These are phyloP conservation scores for Sepiola atlantica DNA, from an alignment of 2,888 invertebrate genomes.

Conservation along the genomic window DNA sequence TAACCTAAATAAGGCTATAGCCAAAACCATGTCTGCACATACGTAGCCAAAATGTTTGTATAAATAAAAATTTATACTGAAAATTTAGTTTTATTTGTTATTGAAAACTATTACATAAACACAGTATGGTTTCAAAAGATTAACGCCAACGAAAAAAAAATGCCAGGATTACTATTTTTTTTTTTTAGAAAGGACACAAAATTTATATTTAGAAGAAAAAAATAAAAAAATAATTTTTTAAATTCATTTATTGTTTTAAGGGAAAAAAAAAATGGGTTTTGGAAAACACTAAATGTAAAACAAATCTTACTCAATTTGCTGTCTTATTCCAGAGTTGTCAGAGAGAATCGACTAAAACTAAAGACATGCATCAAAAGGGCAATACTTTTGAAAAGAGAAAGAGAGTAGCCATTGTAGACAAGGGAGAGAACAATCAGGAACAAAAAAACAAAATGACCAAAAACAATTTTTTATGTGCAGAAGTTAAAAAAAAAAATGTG, in stretches of 20 bases:
- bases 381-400: neutral
- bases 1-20: no score
- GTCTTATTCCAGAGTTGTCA: neutral
- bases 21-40: no score
- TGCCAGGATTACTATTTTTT: no score
- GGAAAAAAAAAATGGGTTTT: neutral
- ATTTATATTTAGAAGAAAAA: neutral
- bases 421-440: neutral
- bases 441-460: neutral
- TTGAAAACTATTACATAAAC: no score
- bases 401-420: neutral
- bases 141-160: no score
- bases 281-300: neutral
- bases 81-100: no score
- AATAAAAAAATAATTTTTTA: neutral
- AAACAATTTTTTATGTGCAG: slow-evolving; percentile 14
- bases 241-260: neutral
- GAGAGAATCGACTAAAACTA: neutral
- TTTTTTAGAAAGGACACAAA: no score
- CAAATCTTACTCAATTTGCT: neutral
- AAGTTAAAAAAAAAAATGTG: neutral
- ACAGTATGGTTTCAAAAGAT: no score
- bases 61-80: no score
- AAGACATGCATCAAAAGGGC: neutral
- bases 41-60: no score